Conservation (phyloP, 2,888 invertebrate genomes). For the Chrysolina haemoptera region DNA sequence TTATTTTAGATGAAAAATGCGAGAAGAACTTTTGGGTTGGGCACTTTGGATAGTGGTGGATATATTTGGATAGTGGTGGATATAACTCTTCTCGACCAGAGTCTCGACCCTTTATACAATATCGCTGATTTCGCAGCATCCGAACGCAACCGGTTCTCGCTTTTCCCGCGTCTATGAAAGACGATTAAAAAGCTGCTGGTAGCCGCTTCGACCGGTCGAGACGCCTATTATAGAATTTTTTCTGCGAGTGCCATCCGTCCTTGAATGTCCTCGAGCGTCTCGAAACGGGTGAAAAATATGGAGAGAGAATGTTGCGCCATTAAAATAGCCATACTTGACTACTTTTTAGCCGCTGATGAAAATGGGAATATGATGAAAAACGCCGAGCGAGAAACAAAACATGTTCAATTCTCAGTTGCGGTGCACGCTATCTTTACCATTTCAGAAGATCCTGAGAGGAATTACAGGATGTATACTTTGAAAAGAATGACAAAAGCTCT, state of each 20-base stretch:
- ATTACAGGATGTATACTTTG: too few species aligned
- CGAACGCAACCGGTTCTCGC: neutral
- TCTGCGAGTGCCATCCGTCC: slow-evolving; percentile 21
- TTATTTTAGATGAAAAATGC: too few species aligned
- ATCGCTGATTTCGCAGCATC: too few species aligned
- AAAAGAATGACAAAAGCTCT: too few species aligned
- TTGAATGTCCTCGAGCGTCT: slow-evolving; percentile 26
- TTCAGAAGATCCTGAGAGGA: too few species aligned
- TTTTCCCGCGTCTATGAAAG: slow-evolving; percentile 24
- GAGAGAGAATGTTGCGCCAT: slow-evolving; percentile 26
- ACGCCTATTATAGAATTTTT: slow-evolving; percentile 24
- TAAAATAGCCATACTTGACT: neutral
- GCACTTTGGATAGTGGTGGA: too few species aligned
- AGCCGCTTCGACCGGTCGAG: slow-evolving; percentile 24
- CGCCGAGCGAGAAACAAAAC: neutral
- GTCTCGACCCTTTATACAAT: too few species aligned
- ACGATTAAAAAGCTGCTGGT: slow-evolving; percentile 23
- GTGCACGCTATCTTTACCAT: too few species aligned
- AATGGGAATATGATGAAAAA: slow-evolving; percentile 7
- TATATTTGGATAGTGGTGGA: too few species aligned
- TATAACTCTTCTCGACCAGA: too few species aligned
- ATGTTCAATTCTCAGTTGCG: slow-evolving; percentile 6
- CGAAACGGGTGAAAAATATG: slow-evolving; percentile 32
- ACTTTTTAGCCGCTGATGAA: slow-evolving; percentile 1
- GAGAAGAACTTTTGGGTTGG: too few species aligned